These are phyloP conservation scores for Thaumatotibia leucotreta DNA, from an alignment of 1,140 invertebrate genomes.

Conservation along the genomic window DNA sequence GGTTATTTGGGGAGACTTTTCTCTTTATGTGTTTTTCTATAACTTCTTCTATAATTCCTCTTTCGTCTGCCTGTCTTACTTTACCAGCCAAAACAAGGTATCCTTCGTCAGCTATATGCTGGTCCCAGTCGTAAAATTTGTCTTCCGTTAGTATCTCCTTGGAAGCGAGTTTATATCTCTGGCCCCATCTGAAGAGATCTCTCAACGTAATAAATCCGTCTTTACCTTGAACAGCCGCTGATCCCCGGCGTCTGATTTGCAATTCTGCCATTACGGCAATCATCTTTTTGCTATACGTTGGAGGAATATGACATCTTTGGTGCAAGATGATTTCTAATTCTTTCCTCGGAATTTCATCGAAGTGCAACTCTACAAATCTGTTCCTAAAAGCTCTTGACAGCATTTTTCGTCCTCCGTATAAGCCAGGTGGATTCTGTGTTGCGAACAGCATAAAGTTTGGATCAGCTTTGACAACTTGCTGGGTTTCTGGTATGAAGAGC, in stretches of 20 bases:
- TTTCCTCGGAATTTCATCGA: conserved; percentile 93
- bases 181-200: conserved; percentile 98
- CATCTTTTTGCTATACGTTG: conserved; percentile 93
- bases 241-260: conserved; percentile 88
- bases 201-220: conserved; percentile 96
- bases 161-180: conserved; percentile 90
- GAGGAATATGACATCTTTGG: conserved; percentile 90
- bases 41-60: conserved; percentile 85
- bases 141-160: conserved; percentile 66
- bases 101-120: conserved; percentile 98
- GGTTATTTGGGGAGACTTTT: conserved; percentile 82
- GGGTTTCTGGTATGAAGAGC: conserved; percentile 97
- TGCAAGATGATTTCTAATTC: conserved; percentile 96
- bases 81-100: conserved; percentile 96
- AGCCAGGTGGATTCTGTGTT: conserved; percentile 98
- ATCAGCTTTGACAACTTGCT: conserved; percentile 94
- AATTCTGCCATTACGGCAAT: conserved; percentile 95
- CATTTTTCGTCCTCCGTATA: conserved; percentile 97
- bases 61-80: conserved; percentile 90
- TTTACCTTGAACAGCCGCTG: conserved; percentile 95
- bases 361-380: conserved; percentile 98
- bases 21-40: conserved; percentile 92
- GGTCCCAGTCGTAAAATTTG: conserved; percentile 96
- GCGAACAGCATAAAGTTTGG: conserved; percentile 98
- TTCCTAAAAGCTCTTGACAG: conserved; percentile 98